Percentiles rank a stretch among this genome's conserved stretches.
Evolutionary conservation across 2,797 vertebrate genomes (phyloP).

Genomic region (Arctocebus calabarensis): DNA sequence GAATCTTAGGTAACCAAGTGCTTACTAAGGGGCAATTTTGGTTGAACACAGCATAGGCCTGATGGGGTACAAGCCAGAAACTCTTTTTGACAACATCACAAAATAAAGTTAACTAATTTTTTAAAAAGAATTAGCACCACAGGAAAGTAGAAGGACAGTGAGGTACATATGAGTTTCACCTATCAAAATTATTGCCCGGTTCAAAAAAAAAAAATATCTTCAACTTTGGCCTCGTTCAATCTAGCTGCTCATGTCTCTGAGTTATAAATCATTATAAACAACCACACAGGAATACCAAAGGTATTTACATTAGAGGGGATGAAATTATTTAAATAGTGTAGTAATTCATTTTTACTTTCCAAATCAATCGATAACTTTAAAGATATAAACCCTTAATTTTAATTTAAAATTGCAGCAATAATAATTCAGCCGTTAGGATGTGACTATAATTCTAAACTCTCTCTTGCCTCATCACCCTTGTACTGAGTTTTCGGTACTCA

Average conservation of each 20-base stretch:
- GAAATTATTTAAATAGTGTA: conserved; percentile 7
- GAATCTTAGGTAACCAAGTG: not conserved
- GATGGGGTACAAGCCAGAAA: not conserved
- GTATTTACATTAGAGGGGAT: not conserved
- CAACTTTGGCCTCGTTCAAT: not conserved
- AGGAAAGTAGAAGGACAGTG: not conserved
- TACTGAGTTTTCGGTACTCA: not conserved
- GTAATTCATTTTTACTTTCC: not conserved
- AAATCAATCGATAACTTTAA: not conserved
- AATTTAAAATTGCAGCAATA: not conserved
- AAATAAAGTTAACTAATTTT: not conserved
- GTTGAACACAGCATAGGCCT: not conserved
- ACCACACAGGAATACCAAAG: not conserved
- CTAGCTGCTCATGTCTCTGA: not conserved
- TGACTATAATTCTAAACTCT: not conserved
- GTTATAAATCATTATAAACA: not conserved
- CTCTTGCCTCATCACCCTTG: not conserved
- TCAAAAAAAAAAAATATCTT: not conserved
- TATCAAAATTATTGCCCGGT: not conserved
- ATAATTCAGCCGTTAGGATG: not conserved
- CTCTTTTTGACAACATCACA: not conserved
- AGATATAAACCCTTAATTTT: not conserved
- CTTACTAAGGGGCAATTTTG: not conserved
- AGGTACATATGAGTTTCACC: not conserved
- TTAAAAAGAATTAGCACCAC: not conserved